Base-by-base conservation (phyloP, 2,888 invertebrate species). In the Liopterus haemorrhoidalis region DNA sequence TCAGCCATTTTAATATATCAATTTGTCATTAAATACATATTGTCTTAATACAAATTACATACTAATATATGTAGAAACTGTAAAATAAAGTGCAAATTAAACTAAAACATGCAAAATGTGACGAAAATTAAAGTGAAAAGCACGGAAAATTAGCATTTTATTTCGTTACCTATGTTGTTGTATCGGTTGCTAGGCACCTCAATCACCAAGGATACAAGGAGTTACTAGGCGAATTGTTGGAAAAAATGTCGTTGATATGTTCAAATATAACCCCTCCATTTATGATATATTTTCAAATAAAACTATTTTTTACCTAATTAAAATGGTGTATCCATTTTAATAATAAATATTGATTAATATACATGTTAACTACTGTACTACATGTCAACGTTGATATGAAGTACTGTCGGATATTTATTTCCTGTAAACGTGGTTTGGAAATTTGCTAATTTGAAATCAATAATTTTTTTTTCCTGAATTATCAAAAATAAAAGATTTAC, bases 121-220 rank as follows among this genome's bases (percentile, higher is more conserved):
- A 40, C 38, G 44, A 38, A 43, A 43, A 42, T 24, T 48, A 43
- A 27, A 39, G 22, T 32, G 37, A 44, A 43, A 43, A 18, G 39
- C 30, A 35, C 39, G 28, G 35, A 41, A 48, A 44, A 43, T 40
- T 49, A 50, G 48, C 51, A 49, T 50, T 49, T 51, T 44, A 48
- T 44, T 45, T 37, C 46, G 44, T 44, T 41, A 49, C 49, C 63
- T 66, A 66, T 69, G 68, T 69, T 69, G 69, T 68, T 68, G 68
- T 67, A 67, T 68, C 62, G 66, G 69, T 68, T 68, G 68, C 68
- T 68, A 59, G 65, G 64, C 64, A n/a, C n/a, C n/a, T n/a, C n/a
- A 62, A 65, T 69, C 68, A 58, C 69, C 68, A 68, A 68, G 68
- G 69, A 68, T 68, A 68, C 69, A 63, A 54, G 57, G 56, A 61